Conservation (phyloP, 2,888 invertebrate genomes). For the Eristalis tenax region DNA sequence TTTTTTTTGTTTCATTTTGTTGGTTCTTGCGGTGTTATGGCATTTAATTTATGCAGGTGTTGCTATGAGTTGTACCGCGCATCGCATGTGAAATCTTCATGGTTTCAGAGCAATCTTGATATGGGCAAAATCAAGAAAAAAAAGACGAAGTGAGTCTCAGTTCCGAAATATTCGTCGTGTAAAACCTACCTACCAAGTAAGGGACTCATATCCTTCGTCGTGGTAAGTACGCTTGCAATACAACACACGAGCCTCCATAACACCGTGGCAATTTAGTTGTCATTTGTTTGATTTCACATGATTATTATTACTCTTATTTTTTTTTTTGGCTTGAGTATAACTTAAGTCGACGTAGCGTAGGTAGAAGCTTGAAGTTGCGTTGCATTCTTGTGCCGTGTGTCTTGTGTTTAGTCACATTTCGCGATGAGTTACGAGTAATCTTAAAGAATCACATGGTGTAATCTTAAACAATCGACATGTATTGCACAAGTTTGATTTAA, state of each 20-base stretch:
- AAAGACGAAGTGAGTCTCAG: too few species aligned
- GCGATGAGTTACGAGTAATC: background rate
- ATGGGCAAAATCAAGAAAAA: too few species aligned
- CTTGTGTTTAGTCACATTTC: slow-evolving; percentile 10
- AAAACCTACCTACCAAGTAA: too few species aligned
- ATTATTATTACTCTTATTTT: too few species aligned
- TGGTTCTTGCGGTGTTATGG: background rate
- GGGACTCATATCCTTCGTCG: background rate
- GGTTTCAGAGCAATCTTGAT: too few species aligned
- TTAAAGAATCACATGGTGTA: background rate
- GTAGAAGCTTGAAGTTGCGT: background rate
- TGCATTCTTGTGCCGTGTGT: background rate
- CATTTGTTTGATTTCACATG: background rate
- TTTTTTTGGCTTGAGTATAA: too few species aligned
- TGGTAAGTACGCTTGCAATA: background rate
- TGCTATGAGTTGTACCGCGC: too few species aligned
- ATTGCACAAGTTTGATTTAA: slow-evolving; percentile 58
- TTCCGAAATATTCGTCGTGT: too few species aligned
- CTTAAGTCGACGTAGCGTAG: background rate
- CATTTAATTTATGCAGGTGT: background rate
- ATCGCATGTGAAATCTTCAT: too few species aligned
- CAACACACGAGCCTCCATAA: background rate
- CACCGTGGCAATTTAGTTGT: background rate
- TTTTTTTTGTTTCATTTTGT: background rate
- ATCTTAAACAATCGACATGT: background rate